Conservation (phyloP, 2,888 invertebrate genomes). For the Balanococcus diminutus region DNA sequence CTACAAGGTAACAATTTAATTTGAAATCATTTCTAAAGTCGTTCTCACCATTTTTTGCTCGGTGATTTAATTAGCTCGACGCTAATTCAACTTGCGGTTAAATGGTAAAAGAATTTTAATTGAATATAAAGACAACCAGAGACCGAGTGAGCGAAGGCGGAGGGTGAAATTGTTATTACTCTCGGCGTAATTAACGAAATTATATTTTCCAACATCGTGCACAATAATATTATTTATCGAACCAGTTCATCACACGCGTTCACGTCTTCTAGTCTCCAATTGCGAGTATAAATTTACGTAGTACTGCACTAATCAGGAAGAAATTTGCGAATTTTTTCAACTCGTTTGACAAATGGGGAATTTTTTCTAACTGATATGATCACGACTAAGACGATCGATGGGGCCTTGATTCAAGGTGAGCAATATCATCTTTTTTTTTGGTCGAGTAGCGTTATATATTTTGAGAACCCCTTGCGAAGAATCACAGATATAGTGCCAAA, state of each 20-base stretch:
- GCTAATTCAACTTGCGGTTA: conserved; percentile 5
- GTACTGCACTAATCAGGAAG: too few relatives aligned
- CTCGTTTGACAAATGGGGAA: neutral
- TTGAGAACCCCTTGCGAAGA: neutral
- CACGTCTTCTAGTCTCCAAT: neutral
- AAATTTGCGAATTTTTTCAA: neutral
- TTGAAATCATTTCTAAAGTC: neutral
- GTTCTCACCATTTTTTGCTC: conserved; percentile 25
- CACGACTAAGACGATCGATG: neutral
- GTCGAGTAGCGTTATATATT: neutral
- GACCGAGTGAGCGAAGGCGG: neutral
- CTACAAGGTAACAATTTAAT: conserved; percentile 32
- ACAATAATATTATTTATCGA: neutral
- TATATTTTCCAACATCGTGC: neutral
- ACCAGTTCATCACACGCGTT: neutral
- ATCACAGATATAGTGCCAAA: neutral
- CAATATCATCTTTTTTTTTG: neutral
- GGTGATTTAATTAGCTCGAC: conserved; percentile 14
- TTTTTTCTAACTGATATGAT: neutral
- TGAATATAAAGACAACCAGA: neutral
- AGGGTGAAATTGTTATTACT: neutral
- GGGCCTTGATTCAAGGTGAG: neutral
- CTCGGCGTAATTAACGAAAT: neutral
- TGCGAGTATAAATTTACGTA: neutral
- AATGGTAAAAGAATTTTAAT: conserved; percentile 18